A percentile compares a stretch with the other conserved stretches of the same genome.
These are phyloP conservation scores for Selene dorsalis DNA, from an alignment of 2,797 vertebrate species.

Conservation along the genomic window DNA sequence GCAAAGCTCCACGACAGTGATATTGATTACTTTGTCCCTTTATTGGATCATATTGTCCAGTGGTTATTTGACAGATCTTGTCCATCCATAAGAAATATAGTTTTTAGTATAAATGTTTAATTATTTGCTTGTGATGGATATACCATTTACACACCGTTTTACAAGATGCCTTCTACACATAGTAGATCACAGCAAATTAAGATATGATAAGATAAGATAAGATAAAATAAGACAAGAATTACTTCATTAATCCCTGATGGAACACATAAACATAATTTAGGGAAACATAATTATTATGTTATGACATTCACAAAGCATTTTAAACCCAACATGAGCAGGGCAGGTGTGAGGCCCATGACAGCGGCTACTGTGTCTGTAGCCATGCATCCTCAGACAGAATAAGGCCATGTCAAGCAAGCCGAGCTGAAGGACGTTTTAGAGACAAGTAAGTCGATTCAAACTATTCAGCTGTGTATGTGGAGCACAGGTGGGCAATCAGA, in stretches of 20 bases:
- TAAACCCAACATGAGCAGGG: not conserved
- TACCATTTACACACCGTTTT: not conserved
- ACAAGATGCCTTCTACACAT: not conserved
- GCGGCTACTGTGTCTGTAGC: conserved; percentile 3
- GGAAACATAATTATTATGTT: not conserved
- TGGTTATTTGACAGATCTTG: not conserved
- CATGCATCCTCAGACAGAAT: conserved; percentile 36
- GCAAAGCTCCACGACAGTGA: not conserved
- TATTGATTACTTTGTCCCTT: not conserved
- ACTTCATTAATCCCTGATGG: too few species aligned
- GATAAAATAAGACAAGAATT: too few species aligned
- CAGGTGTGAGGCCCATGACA: not conserved
- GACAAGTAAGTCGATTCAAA: conserved; percentile 41
- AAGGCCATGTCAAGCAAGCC: conserved; percentile 19
- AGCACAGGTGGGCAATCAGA: conserved; percentile 75
- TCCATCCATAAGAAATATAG: not conserved
- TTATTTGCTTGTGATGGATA: not conserved
- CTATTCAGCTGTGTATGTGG: conserved; percentile 47
- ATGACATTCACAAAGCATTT: not conserved
- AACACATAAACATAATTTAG: too few species aligned
- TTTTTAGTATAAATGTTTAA: not conserved
- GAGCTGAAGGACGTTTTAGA: conserved; percentile 48
- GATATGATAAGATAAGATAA: too few species aligned
- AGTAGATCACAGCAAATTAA: not conserved
- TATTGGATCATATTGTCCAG: not conserved